Percentiles rank a stretch among this genome's conserved stretches.
Conservation (phyloP, 2,888 invertebrate genomes). For the Linnaemya tessellans region DNA sequence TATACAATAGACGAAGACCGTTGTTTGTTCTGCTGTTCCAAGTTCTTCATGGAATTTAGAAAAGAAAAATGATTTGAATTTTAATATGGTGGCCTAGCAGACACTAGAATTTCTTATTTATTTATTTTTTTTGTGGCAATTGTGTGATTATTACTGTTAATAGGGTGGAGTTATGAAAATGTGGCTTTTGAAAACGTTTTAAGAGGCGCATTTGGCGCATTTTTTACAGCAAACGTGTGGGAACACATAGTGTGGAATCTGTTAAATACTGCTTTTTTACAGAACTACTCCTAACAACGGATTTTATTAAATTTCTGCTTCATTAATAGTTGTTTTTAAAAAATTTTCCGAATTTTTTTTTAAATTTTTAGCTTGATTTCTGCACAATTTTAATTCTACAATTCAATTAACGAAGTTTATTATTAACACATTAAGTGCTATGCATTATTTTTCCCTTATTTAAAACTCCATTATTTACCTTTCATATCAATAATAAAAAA, state of each 20-base stretch:
- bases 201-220: background rate
- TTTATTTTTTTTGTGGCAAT: background rate
- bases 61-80: slow-evolving; percentile 50
- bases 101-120: slow-evolving; percentile 30
- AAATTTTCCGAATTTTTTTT: too few relatives aligned
- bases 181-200: background rate
- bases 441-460: background rate
- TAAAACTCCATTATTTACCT: background rate
- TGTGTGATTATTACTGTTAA: background rate
- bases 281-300: too few relatives aligned
- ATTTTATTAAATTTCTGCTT: too few relatives aligned
- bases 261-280: too few relatives aligned
- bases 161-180: background rate
- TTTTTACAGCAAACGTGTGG: background rate
- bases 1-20: slow-evolving; percentile 29
- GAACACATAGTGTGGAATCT: too few relatives aligned
- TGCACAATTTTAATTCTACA: too few relatives aligned
- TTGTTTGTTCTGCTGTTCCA: slow-evolving; percentile 22
- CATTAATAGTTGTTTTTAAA: too few relatives aligned
- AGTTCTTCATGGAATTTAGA: slow-evolving; percentile 19
- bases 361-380: too few relatives aligned
- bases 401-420: too few relatives aligned
- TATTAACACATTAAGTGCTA: background rate
- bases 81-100: slow-evolving; percentile 39
- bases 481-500: background rate